Conservation (phyloP, 2,113 vertebrate species). For the Proteles cristata region DNA sequence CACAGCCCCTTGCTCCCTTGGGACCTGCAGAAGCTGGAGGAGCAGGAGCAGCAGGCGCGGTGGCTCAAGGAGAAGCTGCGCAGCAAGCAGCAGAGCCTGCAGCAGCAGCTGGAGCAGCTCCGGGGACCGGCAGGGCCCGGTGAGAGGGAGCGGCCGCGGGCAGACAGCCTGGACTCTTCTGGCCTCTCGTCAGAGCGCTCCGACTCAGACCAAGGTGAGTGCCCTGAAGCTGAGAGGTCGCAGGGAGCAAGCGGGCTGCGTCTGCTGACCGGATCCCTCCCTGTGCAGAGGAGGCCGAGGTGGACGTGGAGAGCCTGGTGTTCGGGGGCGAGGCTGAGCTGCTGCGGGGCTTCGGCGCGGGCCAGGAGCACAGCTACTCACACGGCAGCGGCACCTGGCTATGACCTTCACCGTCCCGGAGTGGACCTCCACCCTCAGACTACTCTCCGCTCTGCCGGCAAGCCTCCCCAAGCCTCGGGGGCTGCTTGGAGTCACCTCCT, state of each 20-base stretch:
- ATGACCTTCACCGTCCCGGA: conserved; percentile 77
- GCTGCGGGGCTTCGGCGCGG: conserved; percentile 81
- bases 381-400: conserved; percentile 84
- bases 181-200: conserved; percentile 92
- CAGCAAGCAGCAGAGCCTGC: conserved; percentile 90
- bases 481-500: not conserved
- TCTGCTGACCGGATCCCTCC: not conserved
- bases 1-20: not conserved
- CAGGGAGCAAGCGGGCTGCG: not conserved
- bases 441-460: not conserved
- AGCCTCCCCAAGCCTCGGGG: not conserved
- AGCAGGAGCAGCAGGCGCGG: conserved; percentile 91
- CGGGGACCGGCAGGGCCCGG: conserved; percentile 53
- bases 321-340: conserved; percentile 88
- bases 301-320: conserved; percentile 92
- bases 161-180: conserved; percentile 93
- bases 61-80: conserved; percentile 90
- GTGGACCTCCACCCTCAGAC: not conserved
- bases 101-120: conserved; percentile 88
- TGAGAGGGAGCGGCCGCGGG: conserved; percentile 87
- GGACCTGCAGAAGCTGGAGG: conserved; percentile 91
- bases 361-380: conserved; percentile 95
- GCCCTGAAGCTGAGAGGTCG: fast-evolving
- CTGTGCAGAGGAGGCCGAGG: conserved; percentile 93
- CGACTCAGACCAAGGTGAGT: conserved; percentile 91